Percentiles rank a stretch among this genome's conserved stretches.
Evolutionary conservation across 2,888 invertebrate genomes (phyloP).

Genomic region (Ectemnius cavifrons): DNA sequence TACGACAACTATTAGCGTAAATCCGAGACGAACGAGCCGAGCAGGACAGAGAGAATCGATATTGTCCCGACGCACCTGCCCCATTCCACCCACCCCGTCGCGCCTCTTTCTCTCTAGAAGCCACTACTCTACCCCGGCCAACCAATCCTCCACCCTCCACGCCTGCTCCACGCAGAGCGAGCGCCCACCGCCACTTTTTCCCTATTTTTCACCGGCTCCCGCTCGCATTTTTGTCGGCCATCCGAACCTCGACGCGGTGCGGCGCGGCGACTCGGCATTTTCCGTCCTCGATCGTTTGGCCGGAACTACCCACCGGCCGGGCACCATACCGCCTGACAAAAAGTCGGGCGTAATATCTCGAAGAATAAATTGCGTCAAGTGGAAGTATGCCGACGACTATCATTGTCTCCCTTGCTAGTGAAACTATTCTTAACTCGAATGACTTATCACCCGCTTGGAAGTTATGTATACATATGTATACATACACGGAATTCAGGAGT

Average conservation of each 20-base stretch:
- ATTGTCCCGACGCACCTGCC: slow-evolving; percentile 46
- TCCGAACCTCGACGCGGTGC: not conserved
- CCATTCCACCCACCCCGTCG: slow-evolving; percentile 9
- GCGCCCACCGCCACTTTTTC: slow-evolving; percentile 23
- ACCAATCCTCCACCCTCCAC: not conserved
- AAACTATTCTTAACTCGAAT: too few relatives aligned
- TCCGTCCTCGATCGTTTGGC: slow-evolving; percentile 15
- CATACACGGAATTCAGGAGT: not conserved
- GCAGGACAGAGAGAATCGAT: slow-evolving; percentile 51
- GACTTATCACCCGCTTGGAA: too few relatives aligned
- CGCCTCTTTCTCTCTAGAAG: not conserved
- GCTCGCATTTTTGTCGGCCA: slow-evolving; percentile 20
- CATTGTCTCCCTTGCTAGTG: too few relatives aligned
- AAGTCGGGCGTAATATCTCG: not conserved
- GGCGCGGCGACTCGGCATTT: not conserved
- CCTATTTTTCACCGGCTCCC: slow-evolving; percentile 10
- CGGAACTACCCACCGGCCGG: not conserved
- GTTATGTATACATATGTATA: too few relatives aligned
- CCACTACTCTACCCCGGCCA: not conserved
- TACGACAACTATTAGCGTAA: slow-evolving; percentile 63
- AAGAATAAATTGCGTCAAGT: slow-evolving; percentile 7
- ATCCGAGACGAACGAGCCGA: slow-evolving; percentile 49
- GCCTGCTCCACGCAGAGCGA: not conserved
- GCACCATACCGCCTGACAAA: slow-evolving; percentile 7
- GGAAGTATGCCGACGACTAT: not conserved